phyloP scores from a whole-genome alignment of 2,797 vertebrate species.

The Lindbergichthys nudifrons region DNA sequence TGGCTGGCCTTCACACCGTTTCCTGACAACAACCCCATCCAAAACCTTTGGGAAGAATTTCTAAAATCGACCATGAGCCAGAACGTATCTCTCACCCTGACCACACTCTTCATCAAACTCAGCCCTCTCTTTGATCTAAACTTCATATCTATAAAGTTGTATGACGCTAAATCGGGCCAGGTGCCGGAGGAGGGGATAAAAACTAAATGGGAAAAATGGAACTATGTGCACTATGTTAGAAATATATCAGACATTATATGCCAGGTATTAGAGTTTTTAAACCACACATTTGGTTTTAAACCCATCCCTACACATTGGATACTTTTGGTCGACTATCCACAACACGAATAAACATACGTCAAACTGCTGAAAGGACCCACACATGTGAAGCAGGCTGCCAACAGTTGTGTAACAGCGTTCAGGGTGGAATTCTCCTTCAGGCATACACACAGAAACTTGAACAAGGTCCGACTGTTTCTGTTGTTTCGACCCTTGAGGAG shows the following conservation, averaged over 20 bases:
- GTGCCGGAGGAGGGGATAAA: too few relatives aligned
- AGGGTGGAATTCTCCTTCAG: conserved; percentile 43
- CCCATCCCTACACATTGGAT: neutral
- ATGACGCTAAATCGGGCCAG: too few relatives aligned
- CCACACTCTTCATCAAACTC: too few relatives aligned
- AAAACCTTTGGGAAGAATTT: too few relatives aligned
- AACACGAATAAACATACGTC: conserved; percentile 18
- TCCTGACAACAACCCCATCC: too few relatives aligned
- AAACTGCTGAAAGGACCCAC: conserved; percentile 19
- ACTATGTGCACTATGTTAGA: neutral
- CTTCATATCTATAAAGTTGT: too few relatives aligned
- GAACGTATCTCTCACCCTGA: too few relatives aligned
- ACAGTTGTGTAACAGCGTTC: conserved; percentile 43
- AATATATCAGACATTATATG: neutral
- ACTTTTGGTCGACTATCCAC: neutral
- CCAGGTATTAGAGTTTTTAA: neutral
- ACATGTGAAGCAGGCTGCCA: conserved; percentile 28
- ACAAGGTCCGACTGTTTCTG: conserved; percentile 38
- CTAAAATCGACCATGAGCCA: too few relatives aligned
- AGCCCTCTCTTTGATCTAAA: too few relatives aligned
- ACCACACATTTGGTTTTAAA: neutral
- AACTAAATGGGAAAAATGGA: neutral
- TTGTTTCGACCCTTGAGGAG: conserved; percentile 55
- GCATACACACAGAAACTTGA: conserved; percentile 39
- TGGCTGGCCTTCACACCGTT: too few relatives aligned